These are phyloP conservation scores for Porites australiensis DNA, from an alignment of 64 coral and sea anemone genomes.

Conservation along the genomic window DNA sequence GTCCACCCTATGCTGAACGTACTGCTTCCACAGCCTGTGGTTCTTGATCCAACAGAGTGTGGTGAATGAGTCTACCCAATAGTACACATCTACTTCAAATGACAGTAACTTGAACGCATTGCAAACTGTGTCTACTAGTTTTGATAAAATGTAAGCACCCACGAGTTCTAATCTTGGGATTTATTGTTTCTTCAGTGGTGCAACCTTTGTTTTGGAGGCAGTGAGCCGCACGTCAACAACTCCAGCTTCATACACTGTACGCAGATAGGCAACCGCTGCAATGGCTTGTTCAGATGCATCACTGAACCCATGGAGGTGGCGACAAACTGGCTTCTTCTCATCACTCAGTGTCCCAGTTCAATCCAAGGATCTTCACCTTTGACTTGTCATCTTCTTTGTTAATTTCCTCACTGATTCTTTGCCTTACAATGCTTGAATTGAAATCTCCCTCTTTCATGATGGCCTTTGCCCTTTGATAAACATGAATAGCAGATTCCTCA, in stretches of 20 bases:
- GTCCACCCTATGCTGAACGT: too few species aligned
- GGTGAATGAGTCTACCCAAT: conserved; percentile 27
- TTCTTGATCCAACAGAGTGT: too few species aligned
- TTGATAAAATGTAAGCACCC: neutral
- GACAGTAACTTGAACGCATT: too few species aligned
- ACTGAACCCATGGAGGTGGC: conserved; percentile 19
- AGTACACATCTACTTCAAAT: neutral
- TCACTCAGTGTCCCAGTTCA: conserved; percentile 10
- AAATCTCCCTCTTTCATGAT: conserved; percentile 22
- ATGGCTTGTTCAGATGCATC: neutral
- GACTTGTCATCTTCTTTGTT: neutral
- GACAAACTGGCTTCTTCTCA: neutral
- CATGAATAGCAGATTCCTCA: conserved; percentile 33
- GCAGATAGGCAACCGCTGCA: conserved; percentile 21
- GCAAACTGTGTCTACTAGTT: too few species aligned
- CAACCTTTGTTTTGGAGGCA: too few species aligned
- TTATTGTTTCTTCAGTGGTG: too few species aligned
- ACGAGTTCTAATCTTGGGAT: neutral
- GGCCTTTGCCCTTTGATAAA: conserved; percentile 50
- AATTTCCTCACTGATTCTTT: neutral
- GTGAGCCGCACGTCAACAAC: neutral
- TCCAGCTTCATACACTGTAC: neutral
- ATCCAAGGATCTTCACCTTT: neutral
- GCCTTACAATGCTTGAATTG: too few species aligned
- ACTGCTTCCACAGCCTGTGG: too few species aligned